A percentile compares a stretch with the other conserved stretches of the same genome.
These are phyloP conservation scores for Cristatella mucedo DNA, from an alignment of 2,888 invertebrate species.

Conservation along the genomic window DNA sequence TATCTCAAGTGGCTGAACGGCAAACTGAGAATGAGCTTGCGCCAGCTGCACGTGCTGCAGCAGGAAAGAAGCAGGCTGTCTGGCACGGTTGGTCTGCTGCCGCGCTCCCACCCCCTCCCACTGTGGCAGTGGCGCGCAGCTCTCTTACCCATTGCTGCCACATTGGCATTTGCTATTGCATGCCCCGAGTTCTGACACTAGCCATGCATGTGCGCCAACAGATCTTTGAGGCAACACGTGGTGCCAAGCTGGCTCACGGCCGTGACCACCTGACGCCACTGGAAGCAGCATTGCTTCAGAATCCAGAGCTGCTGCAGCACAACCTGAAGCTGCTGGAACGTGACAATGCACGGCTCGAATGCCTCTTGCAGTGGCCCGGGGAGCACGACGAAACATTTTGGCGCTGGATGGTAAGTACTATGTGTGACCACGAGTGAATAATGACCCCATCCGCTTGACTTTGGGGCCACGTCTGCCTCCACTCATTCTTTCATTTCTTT, in stretches of 20 bases:
- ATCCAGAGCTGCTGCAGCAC: constrained; percentile 25
- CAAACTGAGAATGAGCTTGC: constrained; percentile 23
- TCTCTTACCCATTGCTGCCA: too few species aligned
- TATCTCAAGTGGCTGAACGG: constrained; percentile 26
- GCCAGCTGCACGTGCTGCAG: constrained; percentile 22
- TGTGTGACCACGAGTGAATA: too few species aligned
- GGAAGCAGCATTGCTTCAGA: constrained; percentile 24
- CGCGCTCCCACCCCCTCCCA: too few species aligned
- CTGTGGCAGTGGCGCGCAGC: too few species aligned
- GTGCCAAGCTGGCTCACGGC: too few species aligned
- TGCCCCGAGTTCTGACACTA: too few species aligned
- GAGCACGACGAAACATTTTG: constrained; percentile 30
- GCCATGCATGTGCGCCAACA: too few species aligned
- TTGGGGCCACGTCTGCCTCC: too few species aligned
- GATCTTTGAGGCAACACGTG: too few species aligned
- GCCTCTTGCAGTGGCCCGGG: constrained; percentile 26
- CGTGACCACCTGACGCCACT: constrained; percentile 22
- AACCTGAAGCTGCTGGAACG: constrained; percentile 22
- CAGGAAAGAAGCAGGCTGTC: constrained; percentile 19
- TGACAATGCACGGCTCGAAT: constrained; percentile 26
- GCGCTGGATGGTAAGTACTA: constrained; percentile 29
- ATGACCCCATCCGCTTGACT: too few species aligned
- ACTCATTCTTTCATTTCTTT: too few species aligned
- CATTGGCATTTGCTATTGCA: too few species aligned
- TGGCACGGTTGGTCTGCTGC: constrained; percentile 17